Evolutionary conservation across 2,113 vertebrate species (phyloP), one percentile per base, ranked within the genome.

Genomic region (Rhadina sibilatrix): DNA sequence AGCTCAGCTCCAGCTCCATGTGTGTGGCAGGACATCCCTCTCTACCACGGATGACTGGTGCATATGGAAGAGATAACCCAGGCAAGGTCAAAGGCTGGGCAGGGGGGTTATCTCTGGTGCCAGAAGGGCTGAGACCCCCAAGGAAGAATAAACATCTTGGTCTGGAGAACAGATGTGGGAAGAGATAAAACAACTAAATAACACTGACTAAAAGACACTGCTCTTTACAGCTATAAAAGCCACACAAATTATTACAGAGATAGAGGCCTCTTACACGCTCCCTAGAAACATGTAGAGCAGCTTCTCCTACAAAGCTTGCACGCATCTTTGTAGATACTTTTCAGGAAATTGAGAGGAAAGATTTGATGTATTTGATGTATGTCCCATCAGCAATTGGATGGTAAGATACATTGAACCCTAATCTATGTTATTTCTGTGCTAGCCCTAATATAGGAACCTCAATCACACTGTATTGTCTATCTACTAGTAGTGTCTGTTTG

Each of bases 1-100:
- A 8, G 70, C 8, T 37, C 1, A 1, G 3, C 50, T n/a, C 28
- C 1, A 0, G 2, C 69, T n/a, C n/a, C 1, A 0, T 16, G n/a
- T 12, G 15, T 15, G 25, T 14, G 31, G 20, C 47, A 64, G 31
- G 38, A 65, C 0, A 0, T 19, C 15, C 19, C 38, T 35, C 49
- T 53, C 27, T 37, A 37, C 38, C 20, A 54, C 50, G 30, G 20
- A 19, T 24, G 25, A 38, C 25, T 46, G 38, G 15, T 30, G 15
- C 40, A 46, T 1, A 10, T 10, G 61, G 31, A 37, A 65, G 33
- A 80, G 61, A 31, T 2, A 25, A 46, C 27, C 40, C 40, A 37
- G 40, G 16, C 40, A 37, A 37, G 8, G 63, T 9, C 27, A 46
- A 33, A 63, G 28, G 35, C 22, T 15, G 4, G 16, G 22, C 57